Evolutionary conservation across 2,888 invertebrate species (phyloP).

Genomic region (Papilio elwesi): DNA sequence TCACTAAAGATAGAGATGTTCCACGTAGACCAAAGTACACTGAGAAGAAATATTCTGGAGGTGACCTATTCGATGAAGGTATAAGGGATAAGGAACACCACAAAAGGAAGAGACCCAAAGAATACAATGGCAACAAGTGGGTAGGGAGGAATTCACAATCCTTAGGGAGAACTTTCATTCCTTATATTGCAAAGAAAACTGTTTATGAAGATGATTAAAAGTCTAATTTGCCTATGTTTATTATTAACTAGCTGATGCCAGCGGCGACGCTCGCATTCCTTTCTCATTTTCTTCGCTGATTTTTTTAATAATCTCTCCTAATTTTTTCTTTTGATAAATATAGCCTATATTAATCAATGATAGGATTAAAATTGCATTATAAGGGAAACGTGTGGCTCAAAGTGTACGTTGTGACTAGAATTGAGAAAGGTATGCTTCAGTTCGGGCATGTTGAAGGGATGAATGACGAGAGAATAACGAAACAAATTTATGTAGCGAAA

Average conservation of each 20-base stretch:
- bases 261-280: no score
- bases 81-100: neutral
- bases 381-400: no score
- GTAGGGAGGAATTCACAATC: neutral
- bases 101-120: neutral
- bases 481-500: no score
- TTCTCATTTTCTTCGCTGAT: no score
- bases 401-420: no score
- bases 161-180: conserved; percentile 29
- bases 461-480: no score
- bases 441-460: no score
- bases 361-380: no score
- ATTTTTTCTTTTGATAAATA: no score
- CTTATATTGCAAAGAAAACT: conserved; percentile 15
- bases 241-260: neutral
- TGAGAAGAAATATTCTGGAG: neutral
- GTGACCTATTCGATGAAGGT: neutral
- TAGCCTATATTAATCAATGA: no score
- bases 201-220: conserved; percentile 27
- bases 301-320: no score
- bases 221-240: neutral
- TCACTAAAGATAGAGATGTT: neutral
- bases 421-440: no score
- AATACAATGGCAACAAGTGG: neutral
- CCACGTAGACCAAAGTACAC: conserved; percentile 6